phyloP scores from a whole-genome alignment of 2,797 vertebrate species.

The Echiichthys vipera region DNA sequence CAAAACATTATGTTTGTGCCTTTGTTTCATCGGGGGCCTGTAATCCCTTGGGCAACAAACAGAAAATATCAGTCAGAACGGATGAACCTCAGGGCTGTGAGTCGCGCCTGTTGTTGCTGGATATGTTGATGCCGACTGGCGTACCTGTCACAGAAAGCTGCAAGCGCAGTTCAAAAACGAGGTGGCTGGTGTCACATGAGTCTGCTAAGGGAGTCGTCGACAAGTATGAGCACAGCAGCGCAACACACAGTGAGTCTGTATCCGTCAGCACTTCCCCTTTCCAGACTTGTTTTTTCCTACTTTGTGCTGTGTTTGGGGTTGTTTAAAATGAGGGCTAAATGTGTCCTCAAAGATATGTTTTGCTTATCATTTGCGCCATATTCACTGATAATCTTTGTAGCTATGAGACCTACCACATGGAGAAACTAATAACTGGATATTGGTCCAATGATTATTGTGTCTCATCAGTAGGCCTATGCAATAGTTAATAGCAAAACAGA shows the following conservation, averaged over 20 bases:
- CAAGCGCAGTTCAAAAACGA: conserved; percentile 73
- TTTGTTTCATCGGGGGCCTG: conserved; percentile 62
- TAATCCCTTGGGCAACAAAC: conserved; percentile 84
- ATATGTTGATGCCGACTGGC: conserved; percentile 80
- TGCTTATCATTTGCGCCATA: background rate
- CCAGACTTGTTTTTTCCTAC: background rate
- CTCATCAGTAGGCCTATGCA: background rate
- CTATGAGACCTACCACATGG: background rate
- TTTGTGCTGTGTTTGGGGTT: background rate
- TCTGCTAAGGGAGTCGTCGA: conserved; percentile 53
- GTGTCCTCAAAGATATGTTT: background rate
- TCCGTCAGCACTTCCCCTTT: conserved; percentile 63
- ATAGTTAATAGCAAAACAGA: background rate
- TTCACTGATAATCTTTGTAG: too few relatives aligned
- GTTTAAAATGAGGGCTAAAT: background rate
- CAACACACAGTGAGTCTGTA: conserved; percentile 11
- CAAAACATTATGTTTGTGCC: conserved; percentile 81
- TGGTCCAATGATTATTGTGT: background rate
- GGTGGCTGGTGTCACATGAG: conserved; percentile 80
- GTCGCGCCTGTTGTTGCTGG: conserved; percentile 55
- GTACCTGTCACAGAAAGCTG: conserved; percentile 82
- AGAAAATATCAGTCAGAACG: conserved; percentile 80
- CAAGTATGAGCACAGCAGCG: conserved; percentile 53
- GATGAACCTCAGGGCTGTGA: conserved; percentile 74
- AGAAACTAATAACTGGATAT: background rate